Base-by-base conservation (phyloP, 2,797 vertebrate genomes). In the Xiphorhynchus erythropygius region DNA sequence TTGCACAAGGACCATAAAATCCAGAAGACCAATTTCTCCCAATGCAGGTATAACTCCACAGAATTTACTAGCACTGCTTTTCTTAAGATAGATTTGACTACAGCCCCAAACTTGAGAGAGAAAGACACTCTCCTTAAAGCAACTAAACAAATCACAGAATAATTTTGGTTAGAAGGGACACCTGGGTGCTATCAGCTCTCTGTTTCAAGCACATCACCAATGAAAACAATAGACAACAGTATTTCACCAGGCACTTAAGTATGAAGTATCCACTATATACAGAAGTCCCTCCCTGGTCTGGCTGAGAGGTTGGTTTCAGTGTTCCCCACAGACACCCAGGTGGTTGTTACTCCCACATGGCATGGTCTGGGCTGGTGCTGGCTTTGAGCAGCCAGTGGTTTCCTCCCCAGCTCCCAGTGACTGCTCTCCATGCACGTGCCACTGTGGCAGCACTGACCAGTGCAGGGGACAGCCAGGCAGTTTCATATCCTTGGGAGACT, bases 1-100 rank as follows among this genome's bases (percentile, higher is more conserved):
- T 69, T 93, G 76, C 77, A 84, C n/a, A 35, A 52, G 52, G 28
- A 55, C 55, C 42, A 87, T 70, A 67, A 94, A 84, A 69, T 71
- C 30, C 21, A 13, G 50, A 82, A 77, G 44, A 67, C 52, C 44
- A 53, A 5, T 49, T 91, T 73, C 33, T 63, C 42, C 57, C 52
- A 17, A 22, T 27, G 30, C n/a, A 70, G 85, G 46, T 62, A 7
- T 35, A 87, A 62, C 49, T 71, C 42, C 37, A 87, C 19, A 50
- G 35, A 64, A 37, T 67, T 79, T 28, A 70, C n/a, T 2, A 53
- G 55, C 30, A 28, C 16, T 88, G 70, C 27, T 59, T 86, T 71
- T 21, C 28, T 81, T 57, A 57, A 87, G 79, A 62, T 3, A 80
- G 12, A 74, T 93, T 80, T 81, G 84, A 62, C 69, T 82, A 47